Conservation (phyloP, 1,140 invertebrate genomes). For the Drosophila quadrilineata region DNA sequence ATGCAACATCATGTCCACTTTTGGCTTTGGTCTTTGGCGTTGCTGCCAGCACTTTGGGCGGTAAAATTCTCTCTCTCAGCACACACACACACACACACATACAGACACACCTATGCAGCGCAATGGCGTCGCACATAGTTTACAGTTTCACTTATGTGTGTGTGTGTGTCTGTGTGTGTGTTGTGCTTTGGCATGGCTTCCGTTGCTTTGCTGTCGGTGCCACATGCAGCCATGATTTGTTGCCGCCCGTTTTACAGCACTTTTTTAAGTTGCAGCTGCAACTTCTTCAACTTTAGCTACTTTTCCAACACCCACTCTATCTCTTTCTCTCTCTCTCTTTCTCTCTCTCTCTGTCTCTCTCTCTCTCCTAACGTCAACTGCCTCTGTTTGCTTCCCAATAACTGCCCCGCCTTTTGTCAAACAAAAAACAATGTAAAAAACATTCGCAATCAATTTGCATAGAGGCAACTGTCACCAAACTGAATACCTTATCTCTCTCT, state of each 20-base stretch:
- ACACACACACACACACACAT: too few relatives aligned
- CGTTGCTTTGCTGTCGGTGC: conserved; percentile 37
- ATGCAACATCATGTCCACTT: conserved; percentile 34
- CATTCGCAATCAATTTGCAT: too few relatives aligned
- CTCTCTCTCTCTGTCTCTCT: too few relatives aligned
- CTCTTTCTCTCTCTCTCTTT: background rate
- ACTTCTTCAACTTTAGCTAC: background rate
- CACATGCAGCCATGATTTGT: conserved; percentile 59
- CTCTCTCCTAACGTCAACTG: too few relatives aligned
- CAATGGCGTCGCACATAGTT: conserved; percentile 63
- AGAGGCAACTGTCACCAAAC: too few relatives aligned
- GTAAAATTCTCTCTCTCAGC: conserved; percentile 58
- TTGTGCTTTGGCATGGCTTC: conserved; percentile 46
- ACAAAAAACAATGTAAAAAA: too few relatives aligned
- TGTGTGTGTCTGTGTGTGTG: conserved; percentile 9
- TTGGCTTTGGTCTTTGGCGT: conserved; percentile 62
- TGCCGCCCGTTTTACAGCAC: conserved; percentile 13
- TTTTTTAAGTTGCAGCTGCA: background rate
- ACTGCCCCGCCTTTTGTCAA: too few relatives aligned
- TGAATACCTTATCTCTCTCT: too few relatives aligned
- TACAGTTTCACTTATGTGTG: conserved; percentile 50
- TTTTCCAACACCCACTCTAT: background rate
- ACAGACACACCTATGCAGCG: too few relatives aligned
- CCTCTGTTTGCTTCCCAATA: too few relatives aligned
- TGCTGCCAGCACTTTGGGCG: conserved; percentile 67